Conservation (phyloP, 2,888 invertebrate species). For the Ophonus ardosiacus region DNA sequence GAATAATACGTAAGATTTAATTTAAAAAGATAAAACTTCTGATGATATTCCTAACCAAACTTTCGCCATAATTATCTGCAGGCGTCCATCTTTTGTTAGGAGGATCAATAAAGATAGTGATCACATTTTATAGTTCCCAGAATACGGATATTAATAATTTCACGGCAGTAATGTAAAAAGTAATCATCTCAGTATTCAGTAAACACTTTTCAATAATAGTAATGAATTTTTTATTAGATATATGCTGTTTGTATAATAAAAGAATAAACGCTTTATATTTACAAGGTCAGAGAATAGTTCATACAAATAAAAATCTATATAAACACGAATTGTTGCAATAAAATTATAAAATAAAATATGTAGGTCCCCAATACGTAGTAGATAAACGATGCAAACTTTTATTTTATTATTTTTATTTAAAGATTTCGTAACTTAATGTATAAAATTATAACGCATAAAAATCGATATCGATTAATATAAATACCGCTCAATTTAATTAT, state of each 20-base stretch:
- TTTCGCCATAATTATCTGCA: too few relatives aligned
- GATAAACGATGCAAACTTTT: too few relatives aligned
- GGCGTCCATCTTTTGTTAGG: background rate
- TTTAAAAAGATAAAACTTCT: too few relatives aligned
- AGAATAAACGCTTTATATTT: background rate
- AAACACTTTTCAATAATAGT: background rate
- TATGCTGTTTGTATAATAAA: background rate
- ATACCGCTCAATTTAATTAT: too few relatives aligned
- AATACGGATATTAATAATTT: background rate
- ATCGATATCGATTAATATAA: background rate
- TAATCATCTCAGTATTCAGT: background rate
- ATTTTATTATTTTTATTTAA: too few relatives aligned
- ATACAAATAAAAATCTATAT: background rate
- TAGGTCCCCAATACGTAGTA: too few relatives aligned
- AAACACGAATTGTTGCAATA: background rate
- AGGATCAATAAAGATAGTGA: background rate
- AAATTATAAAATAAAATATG: background rate
- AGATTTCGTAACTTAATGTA: too few relatives aligned
- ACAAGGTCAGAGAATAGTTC: background rate
- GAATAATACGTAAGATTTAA: too few relatives aligned
- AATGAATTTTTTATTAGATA: background rate
- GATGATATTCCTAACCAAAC: too few relatives aligned
- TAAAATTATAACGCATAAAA: background rate
- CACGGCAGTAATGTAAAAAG: background rate
- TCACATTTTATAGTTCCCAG: background rate